A percentile compares a stretch with the other conserved stretches of the same genome.
Evolutionary conservation across 2,113 vertebrate species (phyloP).

Genomic region (Phaetusa simplex): DNA sequence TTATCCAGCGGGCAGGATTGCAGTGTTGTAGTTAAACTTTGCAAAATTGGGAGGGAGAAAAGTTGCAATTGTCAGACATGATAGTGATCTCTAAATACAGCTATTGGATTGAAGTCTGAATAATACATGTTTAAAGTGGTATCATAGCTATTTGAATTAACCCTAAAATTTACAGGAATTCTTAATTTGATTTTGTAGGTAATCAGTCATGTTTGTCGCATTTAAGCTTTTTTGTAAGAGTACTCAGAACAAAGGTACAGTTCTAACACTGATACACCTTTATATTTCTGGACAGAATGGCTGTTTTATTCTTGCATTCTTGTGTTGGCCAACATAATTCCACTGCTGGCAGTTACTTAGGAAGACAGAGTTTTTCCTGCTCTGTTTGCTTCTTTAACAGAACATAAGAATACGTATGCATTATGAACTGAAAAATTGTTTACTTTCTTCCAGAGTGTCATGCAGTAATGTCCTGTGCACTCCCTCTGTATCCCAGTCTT

Average conservation of each 20-base stretch:
- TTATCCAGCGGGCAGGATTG: not conserved
- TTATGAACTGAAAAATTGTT: not conserved
- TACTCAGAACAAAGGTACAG: not conserved
- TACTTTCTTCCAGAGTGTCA: not conserved
- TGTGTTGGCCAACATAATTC: not conserved
- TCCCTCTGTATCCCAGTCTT: not conserved
- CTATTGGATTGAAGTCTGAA: not conserved
- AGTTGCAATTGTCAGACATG: not conserved
- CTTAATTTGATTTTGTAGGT: not conserved
- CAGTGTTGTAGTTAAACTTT: accelerated
- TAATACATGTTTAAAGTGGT: not conserved
- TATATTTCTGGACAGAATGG: not conserved
- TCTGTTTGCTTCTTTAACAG: not conserved
- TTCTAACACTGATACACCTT: not conserved
- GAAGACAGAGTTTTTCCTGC: not conserved
- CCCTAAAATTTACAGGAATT: not conserved
- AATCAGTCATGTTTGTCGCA: not conserved
- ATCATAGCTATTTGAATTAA: not conserved
- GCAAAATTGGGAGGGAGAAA: not conserved
- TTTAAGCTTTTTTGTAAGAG: not conserved
- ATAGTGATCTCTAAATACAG: not conserved
- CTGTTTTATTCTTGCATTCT: not conserved
- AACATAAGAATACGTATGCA: not conserved
- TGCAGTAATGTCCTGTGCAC: not conserved
- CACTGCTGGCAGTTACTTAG: not conserved